phyloP scores from a whole-genome alignment of 1,140 invertebrate genomes.

The Panagrolaimus sp. region DNA sequence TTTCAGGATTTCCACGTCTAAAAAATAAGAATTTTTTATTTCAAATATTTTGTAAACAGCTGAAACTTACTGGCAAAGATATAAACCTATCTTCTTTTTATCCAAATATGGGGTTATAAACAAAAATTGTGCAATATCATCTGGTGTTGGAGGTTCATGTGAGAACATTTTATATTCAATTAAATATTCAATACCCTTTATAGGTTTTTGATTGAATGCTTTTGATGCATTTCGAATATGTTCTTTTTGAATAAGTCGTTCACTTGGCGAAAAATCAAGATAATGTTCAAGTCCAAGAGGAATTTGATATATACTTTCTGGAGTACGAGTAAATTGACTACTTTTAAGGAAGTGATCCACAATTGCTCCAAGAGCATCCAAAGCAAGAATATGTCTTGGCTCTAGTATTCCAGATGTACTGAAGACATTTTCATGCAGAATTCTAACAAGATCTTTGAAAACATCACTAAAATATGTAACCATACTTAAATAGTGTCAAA shows the following conservation, averaged over 20 bases:
- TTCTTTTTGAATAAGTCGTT: slow-evolving; percentile 17
- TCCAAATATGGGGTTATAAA: slow-evolving; percentile 87
- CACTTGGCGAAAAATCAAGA: slow-evolving; percentile 3
- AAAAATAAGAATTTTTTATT: slow-evolving; percentile 21
- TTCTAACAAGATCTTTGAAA: slow-evolving; percentile 20
- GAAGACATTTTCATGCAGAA: slow-evolving; percentile 12
- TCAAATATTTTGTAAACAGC: slow-evolving; percentile 21
- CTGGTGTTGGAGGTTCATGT: slow-evolving; percentile 70
- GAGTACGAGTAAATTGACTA: not conserved
- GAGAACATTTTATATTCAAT: slow-evolving; percentile 80
- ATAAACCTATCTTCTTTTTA: slow-evolving; percentile 95
- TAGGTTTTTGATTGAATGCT: slow-evolving; percentile 31
- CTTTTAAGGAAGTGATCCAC: slow-evolving; percentile 1
- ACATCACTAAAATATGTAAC: slow-evolving; percentile 12
- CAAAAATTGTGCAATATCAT: slow-evolving; percentile 79
- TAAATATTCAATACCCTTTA: slow-evolving; percentile 73
- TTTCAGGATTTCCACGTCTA: slow-evolving; percentile 65
- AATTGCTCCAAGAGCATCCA: slow-evolving; percentile 17
- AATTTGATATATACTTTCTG: not conserved
- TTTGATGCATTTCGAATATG: slow-evolving; percentile 5
- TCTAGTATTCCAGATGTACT: not conserved
- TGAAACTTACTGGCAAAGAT: slow-evolving; percentile 70
- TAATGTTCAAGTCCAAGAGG: not conserved
- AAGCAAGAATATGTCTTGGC: not conserved
- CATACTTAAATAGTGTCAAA: too few relatives aligned